Evolutionary conservation across 2,113 vertebrate species (phyloP), one percentile per base, ranked within the genome.

Genomic region (Colistium nudipinnis): DNA sequence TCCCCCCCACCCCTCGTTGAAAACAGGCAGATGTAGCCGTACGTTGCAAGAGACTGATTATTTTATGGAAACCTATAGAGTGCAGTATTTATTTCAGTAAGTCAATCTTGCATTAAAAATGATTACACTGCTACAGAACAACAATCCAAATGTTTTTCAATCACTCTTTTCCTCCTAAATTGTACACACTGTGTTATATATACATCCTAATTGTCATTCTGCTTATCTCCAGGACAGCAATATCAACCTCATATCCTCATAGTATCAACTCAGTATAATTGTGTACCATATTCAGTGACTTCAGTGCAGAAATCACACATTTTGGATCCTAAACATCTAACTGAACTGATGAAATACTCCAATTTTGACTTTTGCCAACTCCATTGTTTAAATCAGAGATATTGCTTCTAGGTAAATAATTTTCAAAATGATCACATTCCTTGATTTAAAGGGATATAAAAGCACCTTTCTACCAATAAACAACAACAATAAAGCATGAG

Each of bases 401-500:
- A 5, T 19, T 51, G n/a, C 27, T 59, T 79, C 59, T 81, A 28
- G 30, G 87, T 83, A 79, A 84, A 83, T 81, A 70, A 74, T 33
- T 41, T 8, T 78, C 16, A n/a, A 68, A 83, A 70, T 66, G 39
- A 59, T 70, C 65, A 83, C 82, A 70, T 65, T 81, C 45, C 60
- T 49, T 83, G 30, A 60, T 69, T 69, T 48, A 30, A 76, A 80
- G 52, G 44, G 16, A 47, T 48, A 65, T 24, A 54, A 62, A 41
- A 54, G 25, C 25, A 2, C 55, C 22, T 28, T 13, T 47, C 82
- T 68, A 70, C 59, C 31, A 62, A 67, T 55, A 24, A 75, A 55
- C 61, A 57, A 28, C 69, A 38, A 55, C 14, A 77, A 45, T 24
- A 81, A 59, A 81, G 65, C 72, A 84, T 61, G 22, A 33, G 76